These are phyloP conservation scores for Sparus aurata DNA, from an alignment of 2,797 vertebrate genomes.

Conservation along the genomic window DNA sequence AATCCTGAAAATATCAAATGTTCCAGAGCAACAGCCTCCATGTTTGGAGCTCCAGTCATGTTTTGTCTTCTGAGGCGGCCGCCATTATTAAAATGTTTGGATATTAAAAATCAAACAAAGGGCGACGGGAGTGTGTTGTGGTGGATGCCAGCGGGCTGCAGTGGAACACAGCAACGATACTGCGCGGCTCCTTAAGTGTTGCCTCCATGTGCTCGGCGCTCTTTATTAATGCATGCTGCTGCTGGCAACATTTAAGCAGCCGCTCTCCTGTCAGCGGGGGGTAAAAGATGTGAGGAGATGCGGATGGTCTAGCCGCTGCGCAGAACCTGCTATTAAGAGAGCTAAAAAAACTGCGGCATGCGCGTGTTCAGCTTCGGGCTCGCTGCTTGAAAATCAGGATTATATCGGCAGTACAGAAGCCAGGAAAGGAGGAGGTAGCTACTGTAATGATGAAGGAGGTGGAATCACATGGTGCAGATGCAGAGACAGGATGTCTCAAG, in stretches of 20 bases:
- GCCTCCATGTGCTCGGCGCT: slow-evolving; percentile 39
- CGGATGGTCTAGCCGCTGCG: slow-evolving; percentile 27
- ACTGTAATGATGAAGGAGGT: background rate
- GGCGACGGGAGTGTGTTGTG: slow-evolving; percentile 7
- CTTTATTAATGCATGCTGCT: slow-evolving; percentile 71
- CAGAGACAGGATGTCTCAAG: background rate
- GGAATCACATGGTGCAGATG: background rate
- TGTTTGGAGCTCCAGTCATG: background rate
- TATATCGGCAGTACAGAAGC: background rate
- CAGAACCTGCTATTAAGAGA: slow-evolving; percentile 27
- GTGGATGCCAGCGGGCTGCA: slow-evolving; percentile 33
- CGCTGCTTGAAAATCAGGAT: slow-evolving; percentile 22
- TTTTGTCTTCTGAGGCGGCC: background rate
- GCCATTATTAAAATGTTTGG: slow-evolving; percentile 9
- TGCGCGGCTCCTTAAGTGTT: slow-evolving; percentile 24
- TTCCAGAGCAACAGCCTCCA: background rate
- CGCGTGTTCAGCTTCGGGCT: slow-evolving; percentile 18
- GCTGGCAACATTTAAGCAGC: slow-evolving; percentile 56
- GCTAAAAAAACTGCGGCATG: slow-evolving; percentile 28
- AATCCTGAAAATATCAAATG: slow-evolving; percentile 1
- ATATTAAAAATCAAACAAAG: slow-evolving; percentile 8
- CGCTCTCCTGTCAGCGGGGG: slow-evolving; percentile 50
- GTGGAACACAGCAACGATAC: slow-evolving; percentile 21
- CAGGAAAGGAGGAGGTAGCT: background rate
- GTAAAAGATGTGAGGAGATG: slow-evolving; percentile 58